phyloP scores from a whole-genome alignment of 1,140 invertebrate genomes.

The Bombyx mori region ASM3026992v2 NC_085119.1:13732001-13732500 shows the following conservation, averaged over 20 bases:
- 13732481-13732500: too few species aligned
- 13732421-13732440: too few species aligned
- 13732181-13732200: conserved; percentile 49
- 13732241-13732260: conserved; percentile 28
- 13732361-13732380: too few species aligned
- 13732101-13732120: conserved; percentile 50
- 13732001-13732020: conserved; percentile 35
- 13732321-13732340: conserved; percentile 46
- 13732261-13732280: conserved; percentile 47
- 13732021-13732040: conserved; percentile 21
- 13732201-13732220: conserved; percentile 29
- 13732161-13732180: conserved; percentile 32
- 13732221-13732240: conserved; percentile 21
- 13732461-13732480: too few species aligned
- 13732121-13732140: conserved; percentile 28
- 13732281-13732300: conserved; percentile 50
- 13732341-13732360: background rate
- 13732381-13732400: too few species aligned
- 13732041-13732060: conserved; percentile 35
- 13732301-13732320: conserved; percentile 45
- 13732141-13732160: conserved; percentile 27
- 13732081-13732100: conserved; percentile 16
- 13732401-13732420: too few species aligned
- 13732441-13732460: too few species aligned
- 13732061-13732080: conserved; percentile 32